Evolutionary conservation across 2,113 vertebrate genomes (phyloP).

Genomic region (Hypanus sabinus): DNA sequence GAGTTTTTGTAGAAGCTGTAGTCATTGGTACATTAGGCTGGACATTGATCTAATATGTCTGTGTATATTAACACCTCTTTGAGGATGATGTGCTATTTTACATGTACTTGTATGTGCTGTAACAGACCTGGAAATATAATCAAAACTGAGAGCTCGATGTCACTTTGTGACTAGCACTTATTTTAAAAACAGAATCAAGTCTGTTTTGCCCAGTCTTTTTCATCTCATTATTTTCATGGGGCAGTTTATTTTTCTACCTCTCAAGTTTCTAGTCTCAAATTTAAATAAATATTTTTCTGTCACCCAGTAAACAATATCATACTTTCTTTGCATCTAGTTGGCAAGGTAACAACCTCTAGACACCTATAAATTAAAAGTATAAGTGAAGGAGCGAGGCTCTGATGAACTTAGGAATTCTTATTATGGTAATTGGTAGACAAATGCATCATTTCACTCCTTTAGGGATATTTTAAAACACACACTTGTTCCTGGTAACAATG

Average conservation of each 20-base stretch:
- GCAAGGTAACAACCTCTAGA: neutral
- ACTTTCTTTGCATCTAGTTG: neutral
- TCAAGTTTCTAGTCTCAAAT: neutral
- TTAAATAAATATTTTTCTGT: neutral
- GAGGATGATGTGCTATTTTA: neutral
- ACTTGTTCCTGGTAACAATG: neutral
- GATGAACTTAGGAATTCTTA: neutral
- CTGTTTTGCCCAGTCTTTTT: neutral
- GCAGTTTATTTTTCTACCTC: neutral
- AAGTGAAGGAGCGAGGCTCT: neutral
- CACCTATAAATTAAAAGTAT: neutral
- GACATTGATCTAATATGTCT: too few relatives aligned
- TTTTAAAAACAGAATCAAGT: neutral
- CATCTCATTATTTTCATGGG: neutral
- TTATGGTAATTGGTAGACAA: neutral
- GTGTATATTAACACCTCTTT: neutral
- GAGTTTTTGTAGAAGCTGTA: neutral
- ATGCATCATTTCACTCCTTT: neutral
- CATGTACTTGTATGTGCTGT: neutral
- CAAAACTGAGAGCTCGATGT: neutral
- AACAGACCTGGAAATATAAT: neutral
- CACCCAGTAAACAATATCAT: neutral
- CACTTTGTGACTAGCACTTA: neutral
- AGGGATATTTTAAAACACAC: neutral
- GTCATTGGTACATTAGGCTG: neutral